Conservation (phyloP, 2,797 vertebrate species). For the Phoeniculus purpureus region DNA sequence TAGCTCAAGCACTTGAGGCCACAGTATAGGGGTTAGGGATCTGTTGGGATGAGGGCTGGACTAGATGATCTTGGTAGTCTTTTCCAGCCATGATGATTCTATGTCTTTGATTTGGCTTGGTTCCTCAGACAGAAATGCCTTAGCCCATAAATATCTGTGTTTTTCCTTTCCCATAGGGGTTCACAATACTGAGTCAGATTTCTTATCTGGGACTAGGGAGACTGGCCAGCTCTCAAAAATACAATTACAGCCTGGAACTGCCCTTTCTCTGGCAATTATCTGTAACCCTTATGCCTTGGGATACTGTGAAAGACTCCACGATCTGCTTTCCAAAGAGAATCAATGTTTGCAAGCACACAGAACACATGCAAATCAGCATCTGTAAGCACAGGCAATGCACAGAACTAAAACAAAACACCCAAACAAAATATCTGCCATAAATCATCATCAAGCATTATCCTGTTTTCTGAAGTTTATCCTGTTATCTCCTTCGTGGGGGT, state of each 20-base stretch:
- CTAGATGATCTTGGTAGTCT: no score
- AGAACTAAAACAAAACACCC: no score
- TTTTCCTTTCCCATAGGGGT: background rate
- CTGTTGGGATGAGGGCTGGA: no score
- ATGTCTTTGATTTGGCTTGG: background rate
- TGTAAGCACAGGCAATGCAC: background rate
- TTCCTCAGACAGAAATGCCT: background rate
- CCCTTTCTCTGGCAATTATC: background rate
- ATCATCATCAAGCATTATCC: conserved; percentile 17
- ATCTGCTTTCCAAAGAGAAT: background rate
- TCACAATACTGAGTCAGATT: background rate
- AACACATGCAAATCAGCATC: background rate
- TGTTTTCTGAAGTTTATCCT: conserved; percentile 52
- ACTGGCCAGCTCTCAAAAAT: background rate
- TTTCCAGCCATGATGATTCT: no score
- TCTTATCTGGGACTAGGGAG: background rate
- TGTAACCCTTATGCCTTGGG: background rate
- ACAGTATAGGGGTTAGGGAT: no score
- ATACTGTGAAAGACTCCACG: background rate
- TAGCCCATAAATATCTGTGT: background rate
- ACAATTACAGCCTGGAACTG: background rate
- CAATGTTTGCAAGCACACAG: background rate
- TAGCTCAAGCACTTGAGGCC: no score
- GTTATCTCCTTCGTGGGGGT: conserved; percentile 45
- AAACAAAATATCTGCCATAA: background rate